A percentile compares a stretch with the other conserved stretches of the same genome.
Conservation (phyloP, 2,113 vertebrate genomes). For the Pelecanoides urinatrix region DNA sequence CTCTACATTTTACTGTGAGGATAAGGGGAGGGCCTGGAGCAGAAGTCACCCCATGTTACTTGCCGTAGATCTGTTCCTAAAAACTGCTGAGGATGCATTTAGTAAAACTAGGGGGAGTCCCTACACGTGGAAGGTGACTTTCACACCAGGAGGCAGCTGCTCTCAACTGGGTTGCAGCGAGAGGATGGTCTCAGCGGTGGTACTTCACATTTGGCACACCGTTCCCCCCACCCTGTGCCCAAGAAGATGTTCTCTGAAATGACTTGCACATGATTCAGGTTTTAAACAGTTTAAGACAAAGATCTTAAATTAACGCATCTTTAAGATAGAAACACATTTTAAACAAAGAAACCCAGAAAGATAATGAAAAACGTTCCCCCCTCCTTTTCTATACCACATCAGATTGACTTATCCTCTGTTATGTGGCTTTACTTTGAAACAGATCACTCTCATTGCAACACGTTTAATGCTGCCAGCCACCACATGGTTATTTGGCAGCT, state of each 20-base stretch:
- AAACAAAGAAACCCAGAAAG: conserved; percentile 6
- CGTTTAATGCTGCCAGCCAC: conserved; percentile 58
- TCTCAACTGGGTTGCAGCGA: background rate
- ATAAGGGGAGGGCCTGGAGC: background rate
- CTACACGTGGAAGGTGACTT: background rate
- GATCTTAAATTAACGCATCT: background rate
- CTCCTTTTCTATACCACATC: conserved; percentile 25
- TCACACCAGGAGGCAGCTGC: background rate
- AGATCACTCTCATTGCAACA: conserved; percentile 56
- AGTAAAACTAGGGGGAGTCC: background rate
- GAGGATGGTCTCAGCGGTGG: background rate
- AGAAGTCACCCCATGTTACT: background rate
- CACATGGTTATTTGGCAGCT: conserved; percentile 70
- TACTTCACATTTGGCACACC: background rate
- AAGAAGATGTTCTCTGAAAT: background rate
- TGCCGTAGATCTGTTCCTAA: background rate
- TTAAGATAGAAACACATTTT: background rate
- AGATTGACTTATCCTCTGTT: conserved; percentile 45
- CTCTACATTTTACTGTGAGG: background rate
- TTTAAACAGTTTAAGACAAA: background rate
- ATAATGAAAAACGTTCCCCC: conserved; percentile 35
- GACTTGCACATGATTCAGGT: background rate
- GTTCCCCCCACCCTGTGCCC: too few species aligned
- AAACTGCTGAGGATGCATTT: background rate
- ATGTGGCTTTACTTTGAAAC: conserved; percentile 65